phyloP scores from a whole-genome alignment of 2,797 vertebrate genomes.

The Potorous gilbertii region DNA sequence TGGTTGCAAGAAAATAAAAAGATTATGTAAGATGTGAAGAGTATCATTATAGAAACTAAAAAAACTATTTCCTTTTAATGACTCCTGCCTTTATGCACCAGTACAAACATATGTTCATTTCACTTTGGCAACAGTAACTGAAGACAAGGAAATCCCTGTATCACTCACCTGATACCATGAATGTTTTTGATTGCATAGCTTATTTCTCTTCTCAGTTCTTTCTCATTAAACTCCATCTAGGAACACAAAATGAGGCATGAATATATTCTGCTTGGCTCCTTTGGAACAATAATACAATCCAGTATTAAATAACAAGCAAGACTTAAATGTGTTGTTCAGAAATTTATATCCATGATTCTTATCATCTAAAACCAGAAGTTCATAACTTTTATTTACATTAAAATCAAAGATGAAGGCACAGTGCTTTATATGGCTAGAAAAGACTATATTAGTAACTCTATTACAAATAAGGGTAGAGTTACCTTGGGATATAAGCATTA shows the following conservation, averaged over 20 bases:
- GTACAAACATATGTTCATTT: not conserved
- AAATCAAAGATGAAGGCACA: constrained; percentile 48
- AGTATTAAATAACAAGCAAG: constrained; percentile 50
- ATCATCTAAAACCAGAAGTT: constrained; percentile 61
- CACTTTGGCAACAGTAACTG: constrained; percentile 3
- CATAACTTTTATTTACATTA: constrained; percentile 62
- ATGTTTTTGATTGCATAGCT: constrained; percentile 97
- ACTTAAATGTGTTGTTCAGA: constrained; percentile 50
- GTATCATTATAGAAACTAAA: not conserved
- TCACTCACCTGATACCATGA: constrained; percentile 93
- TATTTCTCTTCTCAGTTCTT: constrained; percentile 92
- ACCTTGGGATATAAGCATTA: not conserved
- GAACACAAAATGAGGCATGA: constrained; percentile 56
- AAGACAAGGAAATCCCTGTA: constrained; percentile 14
- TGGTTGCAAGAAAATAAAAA: not conserved
- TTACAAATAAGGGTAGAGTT: constrained; percentile 13
- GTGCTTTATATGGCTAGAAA: constrained; percentile 41
- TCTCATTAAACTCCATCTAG: constrained; percentile 94
- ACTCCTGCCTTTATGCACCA: not conserved
- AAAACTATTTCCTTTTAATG: not conserved
- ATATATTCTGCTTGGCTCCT: constrained; percentile 14
- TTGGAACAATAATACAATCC: constrained; percentile 28
- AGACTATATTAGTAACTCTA: constrained; percentile 17
- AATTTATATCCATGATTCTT: constrained; percentile 54
- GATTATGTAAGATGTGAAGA: not conserved